These are phyloP conservation scores for Colius striatus DNA, from an alignment of 2,113 vertebrate species.

Conservation along the genomic window DNA sequence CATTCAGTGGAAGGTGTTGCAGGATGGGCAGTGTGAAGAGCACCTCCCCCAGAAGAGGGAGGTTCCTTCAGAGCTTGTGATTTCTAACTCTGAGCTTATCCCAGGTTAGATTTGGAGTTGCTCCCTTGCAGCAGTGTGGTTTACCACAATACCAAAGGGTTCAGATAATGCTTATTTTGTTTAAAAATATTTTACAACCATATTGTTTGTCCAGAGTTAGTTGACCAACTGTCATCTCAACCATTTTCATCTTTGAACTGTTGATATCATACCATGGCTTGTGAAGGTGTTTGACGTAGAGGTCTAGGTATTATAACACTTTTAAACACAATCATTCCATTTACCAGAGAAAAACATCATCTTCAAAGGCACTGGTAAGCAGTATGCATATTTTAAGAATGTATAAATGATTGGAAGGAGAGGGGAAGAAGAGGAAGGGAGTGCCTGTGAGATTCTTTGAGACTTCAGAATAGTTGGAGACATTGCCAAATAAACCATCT, in stretches of 20 bases:
- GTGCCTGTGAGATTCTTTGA: background rate
- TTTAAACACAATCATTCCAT: background rate
- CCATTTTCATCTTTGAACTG: background rate
- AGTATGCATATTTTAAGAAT: fast-evolving
- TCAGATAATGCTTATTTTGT: background rate
- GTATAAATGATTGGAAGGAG: background rate
- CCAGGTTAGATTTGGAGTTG: constrained; percentile 20
- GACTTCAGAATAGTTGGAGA: background rate
- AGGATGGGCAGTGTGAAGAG: constrained; percentile 59
- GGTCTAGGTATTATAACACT: background rate
- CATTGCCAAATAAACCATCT: background rate
- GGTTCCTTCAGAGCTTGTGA: constrained; percentile 18
- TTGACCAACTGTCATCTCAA: background rate
- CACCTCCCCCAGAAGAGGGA: constrained; percentile 41
- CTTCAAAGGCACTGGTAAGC: background rate
- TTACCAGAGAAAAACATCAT: background rate
- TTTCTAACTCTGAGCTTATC: constrained; percentile 45
- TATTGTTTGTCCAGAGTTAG: background rate
- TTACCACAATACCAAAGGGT: background rate
- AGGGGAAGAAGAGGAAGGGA: background rate
- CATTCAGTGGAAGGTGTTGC: constrained; percentile 38
- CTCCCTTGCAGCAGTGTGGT: background rate
- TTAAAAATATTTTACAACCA: background rate
- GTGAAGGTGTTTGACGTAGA: background rate
- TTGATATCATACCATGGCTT: background rate